A percentile compares a stretch with the other conserved stretches of the same genome.
phyloP scores from a whole-genome alignment of 2,797 vertebrate genomes.

The Scomberomorus guttatus region DNA sequence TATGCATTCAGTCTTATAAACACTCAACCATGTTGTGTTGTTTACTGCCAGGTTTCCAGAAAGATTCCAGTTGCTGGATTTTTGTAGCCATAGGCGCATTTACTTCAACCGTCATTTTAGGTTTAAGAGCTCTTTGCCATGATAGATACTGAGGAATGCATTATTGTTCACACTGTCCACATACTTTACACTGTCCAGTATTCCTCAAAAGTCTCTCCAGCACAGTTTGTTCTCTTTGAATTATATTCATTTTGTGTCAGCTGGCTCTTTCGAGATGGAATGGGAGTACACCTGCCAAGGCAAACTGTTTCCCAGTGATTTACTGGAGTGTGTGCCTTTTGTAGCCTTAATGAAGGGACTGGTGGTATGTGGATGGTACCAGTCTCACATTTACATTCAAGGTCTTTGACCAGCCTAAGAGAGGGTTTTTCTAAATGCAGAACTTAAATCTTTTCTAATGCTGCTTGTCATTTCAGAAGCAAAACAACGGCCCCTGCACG shows the following conservation, averaged over 20 bases:
- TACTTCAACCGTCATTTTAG: conserved; percentile 24
- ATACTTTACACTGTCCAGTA: conserved; percentile 47
- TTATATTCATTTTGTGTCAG: conserved; percentile 71
- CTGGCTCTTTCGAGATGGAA: conserved; percentile 63
- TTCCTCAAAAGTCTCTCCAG: conserved; percentile 48
- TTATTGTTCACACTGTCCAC: conserved; percentile 60
- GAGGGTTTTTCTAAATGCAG: conserved; percentile 51
- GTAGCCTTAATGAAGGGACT: conserved; percentile 83
- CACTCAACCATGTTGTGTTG: background rate
- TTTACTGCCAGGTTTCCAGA: conserved; percentile 10
- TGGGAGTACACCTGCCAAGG: conserved; percentile 80
- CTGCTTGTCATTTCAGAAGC: conserved; percentile 62
- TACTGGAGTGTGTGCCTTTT: conserved; percentile 75
- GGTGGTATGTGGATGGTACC: conserved; percentile 83
- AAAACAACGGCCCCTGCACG: conserved; percentile 55
- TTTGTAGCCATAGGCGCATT: conserved; percentile 6
- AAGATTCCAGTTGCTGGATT: conserved; percentile 12
- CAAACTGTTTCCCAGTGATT: conserved; percentile 75
- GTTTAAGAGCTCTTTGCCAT: conserved; percentile 41
- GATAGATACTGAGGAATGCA: conserved; percentile 43
- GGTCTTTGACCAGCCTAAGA: conserved; percentile 73
- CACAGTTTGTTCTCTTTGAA: conserved; percentile 61
- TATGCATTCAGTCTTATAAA: background rate
- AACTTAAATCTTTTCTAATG: conserved; percentile 70
- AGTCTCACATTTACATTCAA: conserved; percentile 82